Base-by-base conservation (phyloP, 1,140 invertebrate genomes). In the Drosophila sulfurigaster region DNA sequence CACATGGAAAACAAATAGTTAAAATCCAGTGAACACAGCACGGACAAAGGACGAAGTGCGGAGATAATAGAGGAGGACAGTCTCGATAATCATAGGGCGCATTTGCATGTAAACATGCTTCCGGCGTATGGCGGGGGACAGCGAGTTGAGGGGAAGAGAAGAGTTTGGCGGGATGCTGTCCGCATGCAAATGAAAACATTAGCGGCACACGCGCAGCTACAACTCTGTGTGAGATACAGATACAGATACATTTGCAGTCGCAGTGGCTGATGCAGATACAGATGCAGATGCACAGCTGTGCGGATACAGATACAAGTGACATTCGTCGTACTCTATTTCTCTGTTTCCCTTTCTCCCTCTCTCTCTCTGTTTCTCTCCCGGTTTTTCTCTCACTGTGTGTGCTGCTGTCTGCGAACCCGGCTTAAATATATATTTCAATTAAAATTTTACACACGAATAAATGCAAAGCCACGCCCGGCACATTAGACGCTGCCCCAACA, bases 391-490 rank as follows among this genome's bases (percentile, higher is more conserved):
- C 10, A 16, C 13, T 67, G n/a, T 54, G 15, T 41, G 15, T 28
- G 30, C 2, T 25, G 20, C 20, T 13, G 60, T 25, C 52, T n/a
- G 68, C 49, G 51, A 57, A 65, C 57, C 48, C 41, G 81, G 75
- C 75, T 86, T 79, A 86, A 82, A 82, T 79, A 79, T 87, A 88
- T 88, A 82, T 87, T 87, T 87, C 82, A 87, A 87, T 87, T 87
- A 87, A 88, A 87, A 88, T 87, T 87, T 77, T 88, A 87, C 82
- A 87, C 82, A 87, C 82, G 82, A 87, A 87, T 87, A 87, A 87
- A 87, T 88, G 77, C 79, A 88, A 38, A 77, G 77, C 77, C 83
- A 87, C 83, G 82, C 82, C 83, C 80, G 74, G 68, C 82, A 79
- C 82, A 86, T 86, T 86, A 87, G 82, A 64, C 54, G 3, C 1